Base-by-base conservation (phyloP, 1,140 invertebrate genomes). In the Achatina immaculata region DNA sequence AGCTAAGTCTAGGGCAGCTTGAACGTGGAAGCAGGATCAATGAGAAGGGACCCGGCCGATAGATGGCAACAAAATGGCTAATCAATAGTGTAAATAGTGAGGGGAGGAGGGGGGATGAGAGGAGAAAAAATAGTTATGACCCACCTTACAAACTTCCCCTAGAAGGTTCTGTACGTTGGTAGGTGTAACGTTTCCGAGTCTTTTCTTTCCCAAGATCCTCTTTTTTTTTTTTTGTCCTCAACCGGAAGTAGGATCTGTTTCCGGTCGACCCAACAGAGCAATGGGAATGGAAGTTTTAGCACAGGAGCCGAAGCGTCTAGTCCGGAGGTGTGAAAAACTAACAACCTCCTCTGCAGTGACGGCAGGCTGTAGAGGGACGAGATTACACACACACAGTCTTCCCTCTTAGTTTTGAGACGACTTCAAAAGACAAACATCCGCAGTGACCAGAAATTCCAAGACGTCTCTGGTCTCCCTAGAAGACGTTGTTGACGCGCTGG, bases 381-480 rank as follows among this genome's bases (percentile, higher is more conserved):
- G 71, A 34, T 51, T 48, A n/a, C 72, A 45, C 45, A 74, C 42
- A 74, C 45, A 43, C 2, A 14, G 11, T 51, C 28, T 34, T 31
- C 45, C 11, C 36, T 24, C 21, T 11, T 9, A 14, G 48, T 76
- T 76, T 42, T 76, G 11, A 3, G 74, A 9, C 34, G 58, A 43
- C 74, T 62, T 65, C 21, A 65, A 24, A 58, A 65, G 40, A 65
- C 55, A 76, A 76, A 76, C 74, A 76, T 76, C 74, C 74, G 48
- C 48, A 36, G 19, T 28, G 74, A 62, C 74, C 48, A 76, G 58
- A 48, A 76, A 76, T 76, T 58, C 28, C 51, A 36, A 36, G 31
- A 38, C 55, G 43, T 58, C 71, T 28, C 24, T 36, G 24, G 28
- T 34, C 71, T 43, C 24, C 71, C 42, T 31, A 3, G 71, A 48